phyloP scores from a whole-genome alignment of 2,888 invertebrate genomes.

The Drosophila neutralis region DNA sequence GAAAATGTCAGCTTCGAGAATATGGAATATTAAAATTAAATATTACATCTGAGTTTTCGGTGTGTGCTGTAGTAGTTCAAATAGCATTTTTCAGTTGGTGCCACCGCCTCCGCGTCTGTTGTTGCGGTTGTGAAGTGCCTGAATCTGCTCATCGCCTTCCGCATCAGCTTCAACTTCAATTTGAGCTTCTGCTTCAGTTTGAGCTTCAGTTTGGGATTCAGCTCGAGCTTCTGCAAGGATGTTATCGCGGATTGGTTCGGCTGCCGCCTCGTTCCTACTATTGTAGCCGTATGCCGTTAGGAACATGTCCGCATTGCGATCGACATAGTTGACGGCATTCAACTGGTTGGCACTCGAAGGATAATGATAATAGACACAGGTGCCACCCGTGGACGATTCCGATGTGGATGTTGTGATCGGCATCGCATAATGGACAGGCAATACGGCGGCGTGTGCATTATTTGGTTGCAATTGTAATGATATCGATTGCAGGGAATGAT shows the following conservation, averaged over 20 bases:
- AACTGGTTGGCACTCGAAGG: slow-evolving; percentile 31
- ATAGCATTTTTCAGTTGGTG: slow-evolving; percentile 6
- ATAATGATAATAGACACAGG: slow-evolving; percentile 40
- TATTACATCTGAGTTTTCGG: slow-evolving; percentile 6
- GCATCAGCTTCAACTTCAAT: background rate
- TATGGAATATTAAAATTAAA: slow-evolving; percentile 3
- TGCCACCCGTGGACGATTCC: slow-evolving; percentile 1
- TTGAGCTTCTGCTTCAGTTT: background rate
- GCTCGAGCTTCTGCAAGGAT: background rate
- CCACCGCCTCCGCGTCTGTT: slow-evolving; percentile 31
- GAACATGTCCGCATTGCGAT: slow-evolving; percentile 29
- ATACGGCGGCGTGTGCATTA: slow-evolving; percentile 6
- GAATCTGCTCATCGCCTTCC: background rate
- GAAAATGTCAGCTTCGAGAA: background rate
- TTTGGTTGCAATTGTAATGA: slow-evolving; percentile 17
- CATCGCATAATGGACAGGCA: slow-evolving; percentile 2
- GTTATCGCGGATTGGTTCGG: background rate
- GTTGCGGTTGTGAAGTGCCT: background rate
- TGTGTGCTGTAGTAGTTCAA: slow-evolving; percentile 3
- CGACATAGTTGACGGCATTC: slow-evolving; percentile 39
- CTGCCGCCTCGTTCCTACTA: background rate
- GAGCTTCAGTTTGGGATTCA: background rate
- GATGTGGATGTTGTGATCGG: slow-evolving; percentile 1
- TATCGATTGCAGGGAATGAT: slow-evolving; percentile 12
- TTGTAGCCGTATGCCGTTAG: background rate